phyloP scores from a whole-genome alignment of 2,888 invertebrate species.

The Incurvaria masculella region DNA sequence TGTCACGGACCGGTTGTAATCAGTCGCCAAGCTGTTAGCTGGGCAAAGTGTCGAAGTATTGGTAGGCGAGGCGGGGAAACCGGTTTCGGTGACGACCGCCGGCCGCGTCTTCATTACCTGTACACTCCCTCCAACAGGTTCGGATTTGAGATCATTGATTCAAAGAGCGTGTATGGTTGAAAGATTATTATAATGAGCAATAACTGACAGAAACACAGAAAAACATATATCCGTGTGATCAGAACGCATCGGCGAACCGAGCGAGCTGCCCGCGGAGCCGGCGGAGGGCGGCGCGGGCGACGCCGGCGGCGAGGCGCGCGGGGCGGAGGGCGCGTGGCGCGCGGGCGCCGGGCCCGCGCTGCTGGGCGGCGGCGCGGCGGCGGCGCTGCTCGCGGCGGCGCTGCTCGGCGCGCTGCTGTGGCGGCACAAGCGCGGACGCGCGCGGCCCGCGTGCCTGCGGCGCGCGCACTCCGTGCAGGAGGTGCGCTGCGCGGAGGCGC shows the following conservation, averaged over 20 bases:
- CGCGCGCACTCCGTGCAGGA: constrained; percentile 4
- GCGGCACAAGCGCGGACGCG: constrained; percentile 10
- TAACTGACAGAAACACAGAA: too few species aligned
- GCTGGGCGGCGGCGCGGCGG: constrained; percentile 24
- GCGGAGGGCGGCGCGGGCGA: constrained; percentile 15
- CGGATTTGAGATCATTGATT: too few species aligned
- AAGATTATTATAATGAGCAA: too few species aligned
- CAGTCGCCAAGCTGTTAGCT: too few species aligned
- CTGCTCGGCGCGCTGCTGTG: constrained; percentile 15
- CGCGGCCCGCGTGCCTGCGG: constrained; percentile 11
- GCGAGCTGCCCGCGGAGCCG: constrained; percentile 22
- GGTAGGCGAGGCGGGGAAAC: too few species aligned
- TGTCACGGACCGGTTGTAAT: too few species aligned
- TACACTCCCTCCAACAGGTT: too few species aligned
- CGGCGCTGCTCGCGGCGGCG: constrained; percentile 21
- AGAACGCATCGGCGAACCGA: constrained; percentile 33
- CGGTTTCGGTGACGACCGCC: too few species aligned
- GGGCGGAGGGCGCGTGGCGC: constrained; percentile 18
- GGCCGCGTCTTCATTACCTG: too few species aligned
- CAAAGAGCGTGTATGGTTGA: too few species aligned
- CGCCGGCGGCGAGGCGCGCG: constrained; percentile 14
- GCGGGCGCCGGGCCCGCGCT: constrained; percentile 22
- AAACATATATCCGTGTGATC: too few species aligned
- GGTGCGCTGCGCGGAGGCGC: constrained; percentile 1
- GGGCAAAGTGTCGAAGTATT: too few species aligned